phyloP scores from a whole-genome alignment of 37 sponge, comb jelly and placozoan genomes.

The Oopsacas minuta region DNA sequence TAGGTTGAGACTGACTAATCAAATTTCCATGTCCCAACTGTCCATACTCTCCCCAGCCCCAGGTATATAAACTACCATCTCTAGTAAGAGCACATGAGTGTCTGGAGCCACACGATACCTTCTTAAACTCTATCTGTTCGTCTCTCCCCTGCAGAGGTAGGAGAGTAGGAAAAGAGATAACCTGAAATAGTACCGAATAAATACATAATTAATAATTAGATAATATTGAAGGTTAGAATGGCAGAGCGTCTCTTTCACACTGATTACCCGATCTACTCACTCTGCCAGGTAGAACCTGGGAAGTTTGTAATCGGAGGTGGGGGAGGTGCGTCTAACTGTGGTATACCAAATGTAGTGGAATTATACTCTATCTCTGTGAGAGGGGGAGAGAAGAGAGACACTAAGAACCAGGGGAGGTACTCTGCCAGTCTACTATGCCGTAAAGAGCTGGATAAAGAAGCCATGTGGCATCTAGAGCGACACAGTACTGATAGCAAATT shows the following conservation, averaged over 20 bases:
- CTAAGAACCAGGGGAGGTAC: background rate
- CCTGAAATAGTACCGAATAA: background rate
- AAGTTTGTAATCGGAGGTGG: background rate
- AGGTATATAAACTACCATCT: background rate
- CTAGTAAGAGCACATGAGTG: background rate
- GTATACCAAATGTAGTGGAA: background rate
- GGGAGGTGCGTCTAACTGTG: background rate
- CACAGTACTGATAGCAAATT: background rate
- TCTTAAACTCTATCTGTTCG: background rate
- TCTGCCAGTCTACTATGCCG: background rate
- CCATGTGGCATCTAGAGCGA: background rate
- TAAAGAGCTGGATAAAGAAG: background rate
- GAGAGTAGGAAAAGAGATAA: background rate
- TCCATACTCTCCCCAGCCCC: constrained; percentile 5
- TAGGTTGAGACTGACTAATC: background rate
- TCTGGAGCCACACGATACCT: background rate
- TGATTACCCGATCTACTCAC: background rate
- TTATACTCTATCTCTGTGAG: background rate
- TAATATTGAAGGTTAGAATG: background rate
- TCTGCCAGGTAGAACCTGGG: background rate
- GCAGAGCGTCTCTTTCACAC: background rate
- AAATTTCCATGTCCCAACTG: background rate
- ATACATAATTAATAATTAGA: background rate
- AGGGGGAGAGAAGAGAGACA: background rate
- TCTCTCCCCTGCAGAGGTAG: background rate